Evolutionary conservation across 2,888 invertebrate species (phyloP).

Genomic region (Chrysomela aeneicollis): DNA sequence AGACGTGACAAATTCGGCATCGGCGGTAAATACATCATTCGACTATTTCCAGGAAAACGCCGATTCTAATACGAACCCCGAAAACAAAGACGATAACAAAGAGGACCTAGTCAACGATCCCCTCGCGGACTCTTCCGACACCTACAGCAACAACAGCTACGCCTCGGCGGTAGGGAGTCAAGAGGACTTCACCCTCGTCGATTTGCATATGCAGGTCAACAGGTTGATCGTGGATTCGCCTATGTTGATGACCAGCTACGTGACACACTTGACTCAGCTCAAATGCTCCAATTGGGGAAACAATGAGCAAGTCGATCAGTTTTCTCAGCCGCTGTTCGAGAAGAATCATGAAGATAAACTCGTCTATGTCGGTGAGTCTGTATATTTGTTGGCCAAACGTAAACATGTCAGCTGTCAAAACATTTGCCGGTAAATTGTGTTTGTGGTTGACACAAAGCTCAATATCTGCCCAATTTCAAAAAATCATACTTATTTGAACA

Average conservation of each 20-base stretch:
- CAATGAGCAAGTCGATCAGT: constrained; percentile 78
- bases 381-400: no score
- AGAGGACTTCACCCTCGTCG: constrained; percentile 90
- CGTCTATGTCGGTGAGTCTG: constrained; percentile 73
- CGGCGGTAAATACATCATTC: no score
- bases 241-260: constrained; percentile 92
- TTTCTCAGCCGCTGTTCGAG: constrained; percentile 82
- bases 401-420: no score
- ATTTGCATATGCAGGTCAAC: constrained; percentile 88
- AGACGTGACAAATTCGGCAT: no score
- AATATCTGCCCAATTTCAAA: no score
- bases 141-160: constrained; percentile 84
- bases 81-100: constrained; percentile 31
- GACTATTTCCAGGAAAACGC: constrained; percentile 17
- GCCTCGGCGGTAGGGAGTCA: constrained; percentile 92
- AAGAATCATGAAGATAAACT: constrained; percentile 77
- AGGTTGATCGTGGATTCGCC: constrained; percentile 93
- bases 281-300: constrained; percentile 76
- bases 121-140: constrained; percentile 71
- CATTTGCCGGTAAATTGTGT: no score
- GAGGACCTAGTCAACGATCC: constrained; percentile 42
- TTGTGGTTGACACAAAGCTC: no score
- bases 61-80: constrained; percentile 28
- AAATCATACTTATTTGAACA: constrained; percentile 41
- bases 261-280: constrained; percentile 88